These are phyloP conservation scores for Aptenodytes forsteri DNA, from an alignment of 2,113 vertebrate species.

Conservation along the genomic window DNA sequence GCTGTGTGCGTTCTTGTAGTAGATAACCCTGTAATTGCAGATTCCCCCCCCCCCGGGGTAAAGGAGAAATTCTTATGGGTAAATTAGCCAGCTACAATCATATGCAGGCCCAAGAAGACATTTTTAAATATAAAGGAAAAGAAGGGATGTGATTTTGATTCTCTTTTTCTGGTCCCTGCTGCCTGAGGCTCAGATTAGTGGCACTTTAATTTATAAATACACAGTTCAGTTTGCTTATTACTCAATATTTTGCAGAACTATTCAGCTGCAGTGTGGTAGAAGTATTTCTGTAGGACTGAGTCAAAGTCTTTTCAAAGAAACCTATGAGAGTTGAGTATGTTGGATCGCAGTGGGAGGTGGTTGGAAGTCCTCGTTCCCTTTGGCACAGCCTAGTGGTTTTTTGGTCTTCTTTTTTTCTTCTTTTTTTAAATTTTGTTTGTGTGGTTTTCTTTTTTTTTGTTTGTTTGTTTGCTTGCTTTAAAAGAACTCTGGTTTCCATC, in stretches of 20 bases:
- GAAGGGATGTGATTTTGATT: background rate
- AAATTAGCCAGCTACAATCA: background rate
- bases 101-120: background rate
- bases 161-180: background rate
- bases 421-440: background rate
- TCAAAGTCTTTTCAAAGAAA: background rate
- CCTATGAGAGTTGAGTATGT: background rate
- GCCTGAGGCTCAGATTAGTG: slow-evolving; percentile 12
- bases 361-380: background rate
- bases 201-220: background rate
- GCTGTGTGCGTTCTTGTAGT: background rate
- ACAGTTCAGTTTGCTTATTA: background rate
- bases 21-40: slow-evolving; percentile 5
- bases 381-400: background rate
- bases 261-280: background rate
- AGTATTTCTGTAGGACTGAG: background rate
- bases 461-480: background rate
- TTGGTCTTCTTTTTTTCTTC: background rate
- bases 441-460: background rate
- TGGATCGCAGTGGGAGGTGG: background rate
- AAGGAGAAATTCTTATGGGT: background rate
- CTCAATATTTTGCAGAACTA: background rate
- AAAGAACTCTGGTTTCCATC: background rate
- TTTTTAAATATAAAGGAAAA: background rate
- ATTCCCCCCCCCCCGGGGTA: background rate